Conservation (phyloP, 2,797 vertebrate species). For the Chromis chromis region DNA sequence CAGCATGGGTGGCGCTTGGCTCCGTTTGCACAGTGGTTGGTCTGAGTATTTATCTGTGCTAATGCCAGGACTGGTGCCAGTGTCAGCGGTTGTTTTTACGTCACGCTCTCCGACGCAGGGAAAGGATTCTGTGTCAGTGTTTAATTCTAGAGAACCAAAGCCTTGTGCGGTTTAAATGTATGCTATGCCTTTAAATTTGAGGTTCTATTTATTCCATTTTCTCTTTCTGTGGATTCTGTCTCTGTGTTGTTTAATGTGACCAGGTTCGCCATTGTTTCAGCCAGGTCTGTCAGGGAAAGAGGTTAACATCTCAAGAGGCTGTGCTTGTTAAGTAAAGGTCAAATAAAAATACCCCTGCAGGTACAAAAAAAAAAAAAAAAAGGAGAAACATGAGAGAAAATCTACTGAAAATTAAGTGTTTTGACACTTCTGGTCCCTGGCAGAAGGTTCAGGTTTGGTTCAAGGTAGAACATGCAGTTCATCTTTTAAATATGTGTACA, state of each 20-base stretch:
- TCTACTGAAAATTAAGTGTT: too few species aligned
- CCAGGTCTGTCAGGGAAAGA: constrained; percentile 8
- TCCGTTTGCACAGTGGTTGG: constrained; percentile 43
- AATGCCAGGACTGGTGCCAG: constrained; percentile 32
- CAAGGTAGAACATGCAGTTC: not conserved
- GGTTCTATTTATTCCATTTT: not conserved
- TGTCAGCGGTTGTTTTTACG: constrained; percentile 27
- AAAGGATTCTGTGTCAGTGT: not conserved
- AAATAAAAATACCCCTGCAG: not conserved
- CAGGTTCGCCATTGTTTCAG: constrained; percentile 23
- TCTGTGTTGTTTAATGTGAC: constrained; percentile 5
- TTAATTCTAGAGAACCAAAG: not conserved
- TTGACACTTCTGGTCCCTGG: not conserved
- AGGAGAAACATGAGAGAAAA: too few species aligned
- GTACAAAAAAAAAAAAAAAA: too few species aligned
- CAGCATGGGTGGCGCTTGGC: constrained; percentile 45
- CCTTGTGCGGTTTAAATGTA: not conserved
- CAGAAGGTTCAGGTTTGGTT: not conserved
- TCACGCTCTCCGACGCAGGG: constrained; percentile 5
- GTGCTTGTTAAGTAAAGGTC: constrained; percentile 34
- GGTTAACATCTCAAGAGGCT: constrained; percentile 34
- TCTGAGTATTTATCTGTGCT: constrained; percentile 37
- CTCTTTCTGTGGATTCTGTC: not conserved
- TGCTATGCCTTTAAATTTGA: not conserved
- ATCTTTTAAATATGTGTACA: not conserved